Percentiles rank a stretch among this genome's conserved stretches.
Conservation (phyloP, 1,140 invertebrate genomes). For the Achroia grisella region DNA sequence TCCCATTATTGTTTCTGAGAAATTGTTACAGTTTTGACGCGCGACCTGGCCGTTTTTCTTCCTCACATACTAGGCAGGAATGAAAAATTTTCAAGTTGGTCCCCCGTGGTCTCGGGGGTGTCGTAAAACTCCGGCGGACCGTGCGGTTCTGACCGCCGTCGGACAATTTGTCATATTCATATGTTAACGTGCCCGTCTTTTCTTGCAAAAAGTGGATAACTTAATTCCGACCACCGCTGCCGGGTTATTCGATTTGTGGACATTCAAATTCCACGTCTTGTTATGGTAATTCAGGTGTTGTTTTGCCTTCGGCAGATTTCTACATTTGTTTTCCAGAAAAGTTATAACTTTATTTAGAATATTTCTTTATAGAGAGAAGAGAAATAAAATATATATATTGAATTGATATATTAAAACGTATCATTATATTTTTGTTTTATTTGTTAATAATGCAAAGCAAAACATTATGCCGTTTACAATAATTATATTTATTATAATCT, state of each 20-base stretch:
- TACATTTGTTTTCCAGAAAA: constrained; percentile 11
- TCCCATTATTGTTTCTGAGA: constrained; percentile 72
- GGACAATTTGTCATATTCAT: constrained; percentile 73
- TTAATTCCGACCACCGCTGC: constrained; percentile 49
- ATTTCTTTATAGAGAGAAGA: too few relatives aligned
- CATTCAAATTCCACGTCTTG: constrained; percentile 71
- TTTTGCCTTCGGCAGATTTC: constrained; percentile 42
- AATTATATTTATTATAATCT: too few relatives aligned
- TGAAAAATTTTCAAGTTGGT: constrained; percentile 70
- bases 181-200: constrained; percentile 70
- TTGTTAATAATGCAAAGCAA: too few relatives aligned
- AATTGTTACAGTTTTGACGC: constrained; percentile 72
- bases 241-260: constrained; percentile 63
- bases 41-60: constrained; percentile 68
- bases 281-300: constrained; percentile 70
- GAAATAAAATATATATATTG: too few relatives aligned
- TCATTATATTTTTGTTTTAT: too few relatives aligned
- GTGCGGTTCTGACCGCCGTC: constrained; percentile 36
- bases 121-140: constrained; percentile 60
- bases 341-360: too few relatives aligned
- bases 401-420: too few relatives aligned
- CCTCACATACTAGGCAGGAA: constrained; percentile 47
- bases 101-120: constrained; percentile 51
- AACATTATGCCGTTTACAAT: too few relatives aligned
- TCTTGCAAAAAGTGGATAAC: constrained; percentile 72